These are phyloP conservation scores for Drosophila willistoni DNA, from an alignment of 1,140 invertebrate genomes.

Conservation along the genomic window DNA sequence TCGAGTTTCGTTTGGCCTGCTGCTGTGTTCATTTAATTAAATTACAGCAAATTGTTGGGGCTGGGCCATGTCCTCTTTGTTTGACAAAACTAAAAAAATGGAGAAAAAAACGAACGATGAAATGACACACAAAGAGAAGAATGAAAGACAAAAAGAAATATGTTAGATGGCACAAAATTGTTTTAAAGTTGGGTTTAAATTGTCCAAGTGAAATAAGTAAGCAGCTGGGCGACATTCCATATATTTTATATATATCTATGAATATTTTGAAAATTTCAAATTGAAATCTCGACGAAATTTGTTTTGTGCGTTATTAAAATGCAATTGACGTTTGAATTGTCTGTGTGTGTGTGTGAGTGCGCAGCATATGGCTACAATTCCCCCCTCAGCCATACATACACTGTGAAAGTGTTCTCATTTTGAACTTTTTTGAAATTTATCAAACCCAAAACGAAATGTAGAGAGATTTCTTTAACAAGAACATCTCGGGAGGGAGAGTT, in stretches of 20 bases:
- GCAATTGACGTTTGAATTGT: constrained; percentile 69
- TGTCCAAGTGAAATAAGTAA: background rate
- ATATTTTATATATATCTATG: constrained; percentile 32
- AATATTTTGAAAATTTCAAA: constrained; percentile 30
- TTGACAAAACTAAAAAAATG: constrained; percentile 28
- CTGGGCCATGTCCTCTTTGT: constrained; percentile 42
- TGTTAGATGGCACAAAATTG: background rate
- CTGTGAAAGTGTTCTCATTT: background rate
- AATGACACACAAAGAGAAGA: constrained; percentile 67
- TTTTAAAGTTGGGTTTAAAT: background rate
- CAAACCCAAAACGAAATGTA: background rate
- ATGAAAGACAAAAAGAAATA: constrained; percentile 28
- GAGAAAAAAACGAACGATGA: constrained; percentile 43
- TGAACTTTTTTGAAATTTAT: background rate
- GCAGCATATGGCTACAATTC: constrained; percentile 1
- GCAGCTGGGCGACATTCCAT: constrained; percentile 4
- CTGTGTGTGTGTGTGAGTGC: background rate
- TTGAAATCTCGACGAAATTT: constrained; percentile 37
- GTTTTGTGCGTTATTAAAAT: constrained; percentile 66
- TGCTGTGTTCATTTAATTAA: constrained; percentile 81
- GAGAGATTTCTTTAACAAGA: background rate
- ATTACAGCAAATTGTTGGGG: constrained; percentile 80
- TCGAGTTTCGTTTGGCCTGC: constrained; percentile 67
- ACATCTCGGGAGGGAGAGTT: background rate
- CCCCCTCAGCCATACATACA: background rate